Percentiles rank a stretch among this genome's conserved stretches.
Conservation (phyloP, 1,140 invertebrate genomes). For the Amphibalanus amphitrite region DNA sequence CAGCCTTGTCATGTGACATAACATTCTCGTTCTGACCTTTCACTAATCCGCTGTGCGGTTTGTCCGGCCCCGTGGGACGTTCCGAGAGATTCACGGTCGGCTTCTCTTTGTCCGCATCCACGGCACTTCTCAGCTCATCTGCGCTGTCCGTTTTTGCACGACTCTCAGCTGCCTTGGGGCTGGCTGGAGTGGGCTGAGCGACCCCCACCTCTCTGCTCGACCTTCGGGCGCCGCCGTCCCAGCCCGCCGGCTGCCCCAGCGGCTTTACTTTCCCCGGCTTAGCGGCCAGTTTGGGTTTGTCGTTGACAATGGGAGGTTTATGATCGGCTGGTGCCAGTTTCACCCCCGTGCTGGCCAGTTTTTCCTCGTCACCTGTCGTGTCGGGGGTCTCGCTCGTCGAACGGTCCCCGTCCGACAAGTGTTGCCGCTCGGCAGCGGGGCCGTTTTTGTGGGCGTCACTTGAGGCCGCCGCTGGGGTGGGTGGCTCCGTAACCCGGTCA, state of each 20-base stretch:
- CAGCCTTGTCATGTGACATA: neutral
- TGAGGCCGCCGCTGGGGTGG: neutral
- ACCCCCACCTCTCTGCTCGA: neutral
- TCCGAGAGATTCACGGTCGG: neutral
- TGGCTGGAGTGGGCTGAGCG: too few relatives aligned
- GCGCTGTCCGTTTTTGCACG: neutral
- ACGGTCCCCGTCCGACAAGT: neutral
- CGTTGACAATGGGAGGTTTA: neutral
- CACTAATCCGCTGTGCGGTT: neutral
- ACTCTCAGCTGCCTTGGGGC: neutral
- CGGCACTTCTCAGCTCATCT: neutral
- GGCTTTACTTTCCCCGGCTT: neutral
- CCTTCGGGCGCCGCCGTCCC: neutral
- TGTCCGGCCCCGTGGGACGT: neutral
- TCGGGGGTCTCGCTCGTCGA: neutral
- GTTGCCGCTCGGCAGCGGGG: neutral
- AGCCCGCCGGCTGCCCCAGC: neutral
- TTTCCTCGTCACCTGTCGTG: neutral
- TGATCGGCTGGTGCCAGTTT: neutral
- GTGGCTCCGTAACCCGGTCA: neutral
- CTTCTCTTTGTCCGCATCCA: neutral
- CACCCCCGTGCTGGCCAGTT: too few relatives aligned
- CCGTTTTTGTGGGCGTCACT: neutral
- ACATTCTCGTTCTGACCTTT: neutral
- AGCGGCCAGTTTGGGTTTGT: neutral